A percentile compares a stretch with the other conserved stretches of the same genome.
Conservation (phyloP, 2,888 invertebrate species). For the Ophraella communa region DNA sequence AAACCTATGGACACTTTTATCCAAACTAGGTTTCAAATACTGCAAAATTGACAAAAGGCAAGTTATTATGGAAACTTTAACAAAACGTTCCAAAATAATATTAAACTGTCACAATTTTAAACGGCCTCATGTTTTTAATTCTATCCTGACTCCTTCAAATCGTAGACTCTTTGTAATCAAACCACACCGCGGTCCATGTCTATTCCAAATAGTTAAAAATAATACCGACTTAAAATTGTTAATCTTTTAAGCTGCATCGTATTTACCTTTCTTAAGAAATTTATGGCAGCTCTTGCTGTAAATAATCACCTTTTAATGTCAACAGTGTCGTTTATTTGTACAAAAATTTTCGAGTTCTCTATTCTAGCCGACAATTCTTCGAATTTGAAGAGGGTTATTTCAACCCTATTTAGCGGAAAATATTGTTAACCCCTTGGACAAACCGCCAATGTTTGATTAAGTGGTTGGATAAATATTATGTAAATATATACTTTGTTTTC, state of each 20-base stretch:
- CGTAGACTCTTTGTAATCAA: too few species aligned
- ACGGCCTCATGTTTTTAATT: too few species aligned
- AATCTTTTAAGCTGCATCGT: not conserved
- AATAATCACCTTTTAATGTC: conserved; percentile 16
- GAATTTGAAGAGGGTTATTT: conserved; percentile 14
- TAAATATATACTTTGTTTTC: not conserved
- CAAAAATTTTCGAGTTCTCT: conserved; percentile 2
- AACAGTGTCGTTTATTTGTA: conserved; percentile 13
- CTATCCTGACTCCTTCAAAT: too few species aligned
- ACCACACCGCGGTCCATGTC: not conserved
- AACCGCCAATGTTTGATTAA: not conserved
- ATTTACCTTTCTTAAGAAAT: not conserved
- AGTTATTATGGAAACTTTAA: too few species aligned
- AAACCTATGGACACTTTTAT: too few species aligned
- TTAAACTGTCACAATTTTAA: too few species aligned
- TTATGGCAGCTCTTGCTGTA: conserved; percentile 1
- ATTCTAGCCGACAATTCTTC: not conserved
- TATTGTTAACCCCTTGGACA: not conserved
- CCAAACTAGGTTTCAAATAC: too few species aligned
- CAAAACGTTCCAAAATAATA: too few species aligned
- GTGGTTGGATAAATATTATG: not conserved
- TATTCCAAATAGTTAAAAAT: not conserved
- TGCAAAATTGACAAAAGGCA: too few species aligned
- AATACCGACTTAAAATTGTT: not conserved
- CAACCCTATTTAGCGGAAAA: conserved; percentile 11